These are phyloP conservation scores for Halcyon leucocephala DNA, from an alignment of 2,797 vertebrate species.

Conservation along the genomic window DNA sequence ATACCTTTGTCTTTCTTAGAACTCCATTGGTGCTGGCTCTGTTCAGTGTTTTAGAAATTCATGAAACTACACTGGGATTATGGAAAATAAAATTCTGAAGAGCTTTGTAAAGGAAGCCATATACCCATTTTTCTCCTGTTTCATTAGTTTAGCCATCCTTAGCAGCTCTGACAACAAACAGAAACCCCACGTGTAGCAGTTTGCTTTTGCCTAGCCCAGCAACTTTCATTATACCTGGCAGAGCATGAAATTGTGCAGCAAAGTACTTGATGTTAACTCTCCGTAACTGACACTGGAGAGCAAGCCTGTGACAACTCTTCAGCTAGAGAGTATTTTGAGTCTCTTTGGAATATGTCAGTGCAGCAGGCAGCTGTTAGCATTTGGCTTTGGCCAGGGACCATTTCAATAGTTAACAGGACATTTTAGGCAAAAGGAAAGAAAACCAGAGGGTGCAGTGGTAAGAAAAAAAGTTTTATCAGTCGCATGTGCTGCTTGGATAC, in stretches of 20 bases:
- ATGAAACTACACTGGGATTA: not conserved
- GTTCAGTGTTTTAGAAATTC: not conserved
- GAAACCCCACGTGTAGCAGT: not conserved
- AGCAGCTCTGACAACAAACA: not conserved
- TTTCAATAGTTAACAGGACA: not conserved
- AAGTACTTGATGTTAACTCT: not conserved
- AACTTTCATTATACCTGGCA: not conserved
- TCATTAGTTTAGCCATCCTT: not conserved
- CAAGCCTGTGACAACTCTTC: not conserved
- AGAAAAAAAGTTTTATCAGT: not conserved
- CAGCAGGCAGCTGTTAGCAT: not conserved
- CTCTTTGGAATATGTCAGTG: not conserved
- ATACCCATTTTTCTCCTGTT: not conserved
- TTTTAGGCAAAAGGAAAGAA: not conserved
- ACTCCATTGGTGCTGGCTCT: not conserved
- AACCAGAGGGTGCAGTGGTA: not conserved
- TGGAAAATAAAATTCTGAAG: not conserved
- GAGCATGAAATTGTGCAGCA: not conserved
- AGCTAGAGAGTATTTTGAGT: fast-evolving
- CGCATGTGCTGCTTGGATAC: not conserved
- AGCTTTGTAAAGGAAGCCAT: not conserved
- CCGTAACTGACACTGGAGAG: not conserved
- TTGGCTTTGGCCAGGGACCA: not conserved
- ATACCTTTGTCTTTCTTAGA: not conserved
- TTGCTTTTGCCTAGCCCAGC: slow-evolving; percentile 8